Evolutionary conservation across 2,797 vertebrate genomes (phyloP).

Genomic region (Enteromius paludinosus): DNA sequence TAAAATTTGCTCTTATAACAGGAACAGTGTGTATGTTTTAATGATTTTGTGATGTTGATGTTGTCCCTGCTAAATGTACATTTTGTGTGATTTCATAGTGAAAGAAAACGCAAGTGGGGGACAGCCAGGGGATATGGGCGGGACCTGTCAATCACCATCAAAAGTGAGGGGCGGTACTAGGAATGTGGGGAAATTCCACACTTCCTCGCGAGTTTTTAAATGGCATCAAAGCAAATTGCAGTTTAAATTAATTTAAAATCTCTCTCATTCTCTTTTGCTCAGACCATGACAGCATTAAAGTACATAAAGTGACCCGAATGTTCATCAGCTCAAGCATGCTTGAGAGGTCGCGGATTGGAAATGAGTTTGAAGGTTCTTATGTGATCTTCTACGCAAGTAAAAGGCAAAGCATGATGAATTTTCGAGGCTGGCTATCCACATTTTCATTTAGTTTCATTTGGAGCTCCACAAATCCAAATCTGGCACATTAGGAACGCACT

Average conservation of each 20-base stretch:
- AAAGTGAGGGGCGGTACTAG: slow-evolving; percentile 57
- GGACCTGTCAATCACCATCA: slow-evolving; percentile 60
- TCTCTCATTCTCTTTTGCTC: background rate
- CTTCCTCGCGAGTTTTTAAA: slow-evolving; percentile 56
- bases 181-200: slow-evolving; percentile 75
- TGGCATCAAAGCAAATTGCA: slow-evolving; percentile 29
- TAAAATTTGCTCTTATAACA: background rate
- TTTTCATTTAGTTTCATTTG: slow-evolving; percentile 47
- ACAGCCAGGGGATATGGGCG: slow-evolving; percentile 51
- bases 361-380: background rate
- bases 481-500: slow-evolving; percentile 55
- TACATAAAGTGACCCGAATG: background rate
- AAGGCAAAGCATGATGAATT: slow-evolving; percentile 31
- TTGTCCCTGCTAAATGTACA: background rate
- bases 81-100: slow-evolving; percentile 5
- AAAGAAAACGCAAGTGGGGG: slow-evolving; percentile 1
- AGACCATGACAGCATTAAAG: background rate
- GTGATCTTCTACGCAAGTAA: slow-evolving; percentile 20
- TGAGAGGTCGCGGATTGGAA: background rate
- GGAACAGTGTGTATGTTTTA: background rate
- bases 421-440: slow-evolving; percentile 27
- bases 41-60: background rate
- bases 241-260: slow-evolving; percentile 18
- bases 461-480: slow-evolving; percentile 60
- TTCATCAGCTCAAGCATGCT: background rate